Evolutionary conservation across 2,888 invertebrate genomes (phyloP), one percentile per base, ranked within the genome.

Genomic region (Yponomeuta plumbellus): DNA sequence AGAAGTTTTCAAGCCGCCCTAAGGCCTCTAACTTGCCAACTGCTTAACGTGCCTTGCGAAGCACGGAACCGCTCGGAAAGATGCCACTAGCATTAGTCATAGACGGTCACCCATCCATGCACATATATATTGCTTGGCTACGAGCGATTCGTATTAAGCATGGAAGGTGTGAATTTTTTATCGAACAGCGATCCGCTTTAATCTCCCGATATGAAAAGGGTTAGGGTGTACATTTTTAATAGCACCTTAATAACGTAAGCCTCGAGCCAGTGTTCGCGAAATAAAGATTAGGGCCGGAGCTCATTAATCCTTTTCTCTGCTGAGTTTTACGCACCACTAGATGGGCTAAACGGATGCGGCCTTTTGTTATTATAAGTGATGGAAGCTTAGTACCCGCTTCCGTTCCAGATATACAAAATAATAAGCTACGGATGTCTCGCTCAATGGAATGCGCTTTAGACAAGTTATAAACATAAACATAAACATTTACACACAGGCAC

Each of bases 241-340:
- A 71, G 69, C 67, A 69, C 71, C 66, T 66, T 71, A 72, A 74
- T 75, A 75, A 78, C 76, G 73, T 59, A 66, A 64, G 68, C 70
- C 61, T 39, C 68, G 71, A 67, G 67, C 67, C 69, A 69, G 70
- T 69, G 67, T 71, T 72, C 67, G 68, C 74, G 73, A 78, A 78
- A 78, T 77, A 79, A 80, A 80, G 76, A 81, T 81, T 77, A 77
- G 75, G 74, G 70, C 70, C 71, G 69, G 65, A 68, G 44, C 67
- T 71, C 78, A 79, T 81, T 81, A 79, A 80, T 80, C 82, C 77
- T 23, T 21, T 74, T 52, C 76, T 80, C 74, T 74, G 74, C 71
- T 77, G 74, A 76, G 80, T 76, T 81, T 83, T 78, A 80, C 76
- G 78, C 75, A 77, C 77, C 78, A 80, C 81, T 80, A 79, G 77